Percentiles rank a stretch among this genome's conserved stretches.
Conservation (phyloP, 2,113 vertebrate genomes). For the Cynocephalus volans region DNA sequence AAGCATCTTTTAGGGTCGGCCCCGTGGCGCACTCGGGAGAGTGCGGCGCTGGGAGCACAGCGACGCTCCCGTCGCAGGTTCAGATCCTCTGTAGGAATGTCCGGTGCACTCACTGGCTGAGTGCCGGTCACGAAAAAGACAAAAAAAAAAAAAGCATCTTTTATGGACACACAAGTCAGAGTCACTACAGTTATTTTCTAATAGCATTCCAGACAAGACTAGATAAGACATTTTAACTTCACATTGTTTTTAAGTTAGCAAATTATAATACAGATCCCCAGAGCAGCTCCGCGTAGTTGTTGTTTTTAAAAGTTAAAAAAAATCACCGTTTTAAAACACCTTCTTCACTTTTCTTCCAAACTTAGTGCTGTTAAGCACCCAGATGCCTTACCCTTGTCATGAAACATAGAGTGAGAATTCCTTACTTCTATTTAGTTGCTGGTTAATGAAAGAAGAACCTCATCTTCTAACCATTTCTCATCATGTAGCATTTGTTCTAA, state of each 20-base stretch:
- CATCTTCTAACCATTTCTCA: background rate
- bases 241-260: background rate
- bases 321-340: background rate
- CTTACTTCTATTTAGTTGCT: background rate
- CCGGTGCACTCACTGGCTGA: no score
- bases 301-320: constrained; percentile 43
- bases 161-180: background rate
- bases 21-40: no score
- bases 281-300: background rate
- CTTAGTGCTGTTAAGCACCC: background rate
- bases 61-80: no score
- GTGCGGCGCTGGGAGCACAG: no score
- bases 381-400: background rate
- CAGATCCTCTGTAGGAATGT: no score
- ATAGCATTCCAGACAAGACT: background rate
- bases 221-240: background rate
- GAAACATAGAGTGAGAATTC: background rate
- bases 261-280: background rate
- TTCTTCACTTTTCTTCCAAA: background rate
- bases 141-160: background rate
- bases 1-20: background rate
- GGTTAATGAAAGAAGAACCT: background rate
- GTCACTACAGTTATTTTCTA: background rate
- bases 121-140: no score
- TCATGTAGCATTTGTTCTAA: background rate